These are phyloP conservation scores for Acleris laterana DNA, from an alignment of 2,888 invertebrate genomes.

Conservation along the genomic window DNA sequence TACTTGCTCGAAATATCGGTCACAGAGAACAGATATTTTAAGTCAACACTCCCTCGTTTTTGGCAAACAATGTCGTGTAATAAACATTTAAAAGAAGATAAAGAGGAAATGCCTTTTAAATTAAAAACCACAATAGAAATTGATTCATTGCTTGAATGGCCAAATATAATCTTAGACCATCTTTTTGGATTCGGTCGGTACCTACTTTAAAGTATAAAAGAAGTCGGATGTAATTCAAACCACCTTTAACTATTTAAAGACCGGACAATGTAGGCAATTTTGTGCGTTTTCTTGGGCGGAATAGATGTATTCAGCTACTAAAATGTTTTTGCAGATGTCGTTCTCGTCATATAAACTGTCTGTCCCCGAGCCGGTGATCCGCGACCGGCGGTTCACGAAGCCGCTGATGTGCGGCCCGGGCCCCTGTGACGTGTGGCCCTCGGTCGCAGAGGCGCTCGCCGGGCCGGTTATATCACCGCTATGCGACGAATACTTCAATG, in stretches of 20 bases:
- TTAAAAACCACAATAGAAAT: background rate
- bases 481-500: constrained; percentile 68
- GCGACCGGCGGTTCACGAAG: constrained; percentile 59
- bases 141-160: no score
- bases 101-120: constrained; percentile 6
- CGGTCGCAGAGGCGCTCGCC: constrained; percentile 62
- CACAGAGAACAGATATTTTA: constrained; percentile 61
- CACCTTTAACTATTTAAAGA: no score
- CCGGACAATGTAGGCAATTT: no score
- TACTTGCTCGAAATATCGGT: constrained; percentile 70
- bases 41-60: constrained; percentile 53
- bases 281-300: no score
- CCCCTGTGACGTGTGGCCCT: constrained; percentile 70
- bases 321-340: constrained; percentile 45
- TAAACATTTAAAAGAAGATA: constrained; percentile 46
- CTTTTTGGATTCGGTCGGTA: no score
- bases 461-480: constrained; percentile 63
- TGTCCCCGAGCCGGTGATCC: constrained; percentile 61
- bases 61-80: constrained; percentile 46
- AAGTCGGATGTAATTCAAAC: no score
- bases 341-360: constrained; percentile 46
- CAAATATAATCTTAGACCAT: no score
- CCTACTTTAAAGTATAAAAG: no score
- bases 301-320: no score
- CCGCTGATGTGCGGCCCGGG: constrained; percentile 73